Percentiles rank a stretch among this genome's conserved stretches.
phyloP scores from a whole-genome alignment of 2,888 invertebrate genomes.

The Drosophila prolongata region DNA sequence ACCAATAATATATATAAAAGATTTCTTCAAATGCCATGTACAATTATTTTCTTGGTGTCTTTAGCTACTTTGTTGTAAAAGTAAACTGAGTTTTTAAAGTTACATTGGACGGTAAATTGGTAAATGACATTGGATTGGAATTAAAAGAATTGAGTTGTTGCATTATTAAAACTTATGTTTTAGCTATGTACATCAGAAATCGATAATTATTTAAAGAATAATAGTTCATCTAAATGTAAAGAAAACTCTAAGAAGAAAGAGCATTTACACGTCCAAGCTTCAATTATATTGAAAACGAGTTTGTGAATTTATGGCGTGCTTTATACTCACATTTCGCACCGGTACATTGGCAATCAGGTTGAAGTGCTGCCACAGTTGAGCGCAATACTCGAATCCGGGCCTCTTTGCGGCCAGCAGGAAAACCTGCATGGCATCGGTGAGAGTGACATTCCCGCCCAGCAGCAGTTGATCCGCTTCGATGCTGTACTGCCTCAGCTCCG shows the following conservation, averaged over 20 bases:
- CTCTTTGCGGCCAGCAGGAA: slow-evolving; percentile 77
- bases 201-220: background rate
- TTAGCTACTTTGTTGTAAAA: slow-evolving; percentile 3
- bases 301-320: slow-evolving; percentile 31
- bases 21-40: too few species aligned
- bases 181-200: background rate
- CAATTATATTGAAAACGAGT: slow-evolving; percentile 29
- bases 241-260: background rate
- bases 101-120: too few species aligned
- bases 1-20: background rate
- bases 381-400: slow-evolving; percentile 86
- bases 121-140: fast-evolving
- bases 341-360: slow-evolving; percentile 88
- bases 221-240: fast-evolving
- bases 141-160: too few species aligned
- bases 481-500: slow-evolving; percentile 86
- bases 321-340: slow-evolving; percentile 87
- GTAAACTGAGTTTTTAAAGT: slow-evolving; percentile 12
- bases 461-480: slow-evolving; percentile 73
- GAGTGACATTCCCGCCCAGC: slow-evolving; percentile 84
- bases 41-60: background rate
- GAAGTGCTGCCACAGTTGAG: slow-evolving; percentile 85
- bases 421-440: slow-evolving; percentile 85
- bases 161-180: fast-evolving
- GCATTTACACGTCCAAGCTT: background rate